Evolutionary conservation across 2,888 invertebrate genomes (phyloP).

Genomic region (Trissolcus brochymenae): DNA sequence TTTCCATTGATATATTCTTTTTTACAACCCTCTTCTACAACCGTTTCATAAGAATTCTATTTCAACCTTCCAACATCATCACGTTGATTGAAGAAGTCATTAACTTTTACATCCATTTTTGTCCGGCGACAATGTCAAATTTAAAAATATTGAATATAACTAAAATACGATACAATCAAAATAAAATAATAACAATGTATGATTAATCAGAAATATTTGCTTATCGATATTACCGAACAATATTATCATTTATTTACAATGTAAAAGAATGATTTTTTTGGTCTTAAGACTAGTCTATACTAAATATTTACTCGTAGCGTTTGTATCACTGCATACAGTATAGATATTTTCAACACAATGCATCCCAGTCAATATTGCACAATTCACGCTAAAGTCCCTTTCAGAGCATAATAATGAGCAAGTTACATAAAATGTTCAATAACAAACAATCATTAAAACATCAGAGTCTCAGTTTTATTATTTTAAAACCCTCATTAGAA

Average conservation of each 20-base stretch:
- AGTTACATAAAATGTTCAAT: too few relatives aligned
- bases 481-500: too few relatives aligned
- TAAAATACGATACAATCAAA: too few relatives aligned
- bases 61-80: background rate
- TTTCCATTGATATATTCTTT: too few relatives aligned
- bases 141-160: too few relatives aligned
- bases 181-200: too few relatives aligned
- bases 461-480: background rate
- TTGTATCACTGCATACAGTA: background rate
- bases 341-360: conserved; percentile 1
- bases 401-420: too few relatives aligned
- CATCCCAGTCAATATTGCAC: background rate
- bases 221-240: too few relatives aligned
- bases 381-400: too few relatives aligned
- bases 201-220: too few relatives aligned
- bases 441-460: background rate
- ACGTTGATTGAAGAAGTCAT: background rate
- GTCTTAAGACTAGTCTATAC: conserved; percentile 4
- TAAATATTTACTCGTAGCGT: conserved; percentile 7
- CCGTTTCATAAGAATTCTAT: background rate
- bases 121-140: too few relatives aligned
- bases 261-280: background rate
- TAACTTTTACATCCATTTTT: too few relatives aligned
- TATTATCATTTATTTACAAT: background rate
- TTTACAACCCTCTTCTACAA: background rate